These are phyloP conservation scores for Campoplex capitator DNA, from an alignment of 2,888 invertebrate species.

Conservation along the genomic window DNA sequence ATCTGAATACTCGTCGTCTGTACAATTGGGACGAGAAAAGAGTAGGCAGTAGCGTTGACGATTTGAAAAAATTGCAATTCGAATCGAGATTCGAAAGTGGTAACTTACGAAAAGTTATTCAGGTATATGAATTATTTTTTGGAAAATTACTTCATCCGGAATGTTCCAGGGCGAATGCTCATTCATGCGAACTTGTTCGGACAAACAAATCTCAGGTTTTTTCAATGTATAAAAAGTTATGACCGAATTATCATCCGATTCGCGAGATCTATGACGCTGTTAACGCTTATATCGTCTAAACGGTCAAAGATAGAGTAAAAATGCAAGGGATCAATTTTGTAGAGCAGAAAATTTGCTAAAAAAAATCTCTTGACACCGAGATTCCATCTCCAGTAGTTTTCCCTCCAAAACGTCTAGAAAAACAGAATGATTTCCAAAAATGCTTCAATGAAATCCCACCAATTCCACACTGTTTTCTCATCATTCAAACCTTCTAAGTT, in stretches of 20 bases:
- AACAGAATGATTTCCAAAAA: neutral
- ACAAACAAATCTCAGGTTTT: neutral
- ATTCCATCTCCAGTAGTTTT: neutral
- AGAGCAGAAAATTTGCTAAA: neutral
- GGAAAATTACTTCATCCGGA: neutral
- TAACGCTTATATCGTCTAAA: neutral
- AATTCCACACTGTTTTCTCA: neutral
- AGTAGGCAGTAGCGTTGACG: conserved; percentile 72
- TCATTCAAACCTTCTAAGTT: neutral
- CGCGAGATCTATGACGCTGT: neutral
- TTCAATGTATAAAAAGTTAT: neutral
- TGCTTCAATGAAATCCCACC: neutral
- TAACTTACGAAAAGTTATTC: conserved; percentile 92
- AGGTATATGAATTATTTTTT: conserved; percentile 86
- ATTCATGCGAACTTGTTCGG: neutral
- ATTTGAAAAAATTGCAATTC: conserved; percentile 87
- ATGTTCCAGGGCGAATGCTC: neutral
- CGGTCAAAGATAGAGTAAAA: neutral
- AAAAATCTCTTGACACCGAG: neutral
- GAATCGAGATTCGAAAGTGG: conserved; percentile 95
- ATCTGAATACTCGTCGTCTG: conserved; percentile 63
- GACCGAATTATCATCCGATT: neutral
- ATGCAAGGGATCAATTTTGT: neutral
- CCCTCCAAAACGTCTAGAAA: neutral
- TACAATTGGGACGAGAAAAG: conserved; percentile 79